Percentiles rank a stretch among this genome's conserved stretches.
Conservation (phyloP, 2,888 invertebrate genomes). For the Sarcophaga rosellei region DNA sequence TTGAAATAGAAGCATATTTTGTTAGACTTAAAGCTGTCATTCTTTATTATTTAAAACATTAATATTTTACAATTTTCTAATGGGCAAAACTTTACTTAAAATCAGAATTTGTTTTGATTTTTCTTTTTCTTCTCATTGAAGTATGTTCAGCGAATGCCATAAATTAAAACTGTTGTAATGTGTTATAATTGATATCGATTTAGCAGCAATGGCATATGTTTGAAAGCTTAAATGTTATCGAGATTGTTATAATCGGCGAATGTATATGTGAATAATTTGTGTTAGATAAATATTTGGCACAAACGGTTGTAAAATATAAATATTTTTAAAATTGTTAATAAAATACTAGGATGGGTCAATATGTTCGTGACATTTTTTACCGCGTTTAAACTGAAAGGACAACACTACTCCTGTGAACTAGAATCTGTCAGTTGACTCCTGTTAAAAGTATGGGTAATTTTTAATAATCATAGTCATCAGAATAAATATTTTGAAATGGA, state of each 20-base stretch:
- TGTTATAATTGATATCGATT: background rate
- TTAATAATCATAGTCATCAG: too few relatives aligned
- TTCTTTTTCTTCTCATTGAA: constrained; percentile 6
- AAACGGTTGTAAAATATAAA: too few relatives aligned
- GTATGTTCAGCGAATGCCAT: constrained; percentile 47
- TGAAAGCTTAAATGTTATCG: background rate
- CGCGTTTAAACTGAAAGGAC: too few relatives aligned
- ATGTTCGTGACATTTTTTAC: too few relatives aligned
- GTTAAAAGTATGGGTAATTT: too few relatives aligned
- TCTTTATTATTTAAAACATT: constrained; percentile 30
- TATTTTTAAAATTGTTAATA: too few relatives aligned
- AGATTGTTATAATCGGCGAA: background rate
- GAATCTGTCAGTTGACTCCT: too few relatives aligned
- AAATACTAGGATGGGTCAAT: too few relatives aligned
- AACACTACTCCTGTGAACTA: too few relatives aligned
- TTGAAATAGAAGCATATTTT: constrained; percentile 52
- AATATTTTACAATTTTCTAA: constrained; percentile 2
- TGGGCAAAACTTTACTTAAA: constrained; percentile 11
- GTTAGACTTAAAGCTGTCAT: constrained; percentile 58
- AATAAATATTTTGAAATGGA: too few relatives aligned
- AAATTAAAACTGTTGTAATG: constrained; percentile 30
- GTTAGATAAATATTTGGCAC: too few relatives aligned
- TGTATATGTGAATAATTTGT: too few relatives aligned
- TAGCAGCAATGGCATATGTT: background rate
- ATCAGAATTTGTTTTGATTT: constrained; percentile 45